phyloP scores from a whole-genome alignment of 92 coral and sea anemone species.

The Parazoanthus atlanticus region DNA sequence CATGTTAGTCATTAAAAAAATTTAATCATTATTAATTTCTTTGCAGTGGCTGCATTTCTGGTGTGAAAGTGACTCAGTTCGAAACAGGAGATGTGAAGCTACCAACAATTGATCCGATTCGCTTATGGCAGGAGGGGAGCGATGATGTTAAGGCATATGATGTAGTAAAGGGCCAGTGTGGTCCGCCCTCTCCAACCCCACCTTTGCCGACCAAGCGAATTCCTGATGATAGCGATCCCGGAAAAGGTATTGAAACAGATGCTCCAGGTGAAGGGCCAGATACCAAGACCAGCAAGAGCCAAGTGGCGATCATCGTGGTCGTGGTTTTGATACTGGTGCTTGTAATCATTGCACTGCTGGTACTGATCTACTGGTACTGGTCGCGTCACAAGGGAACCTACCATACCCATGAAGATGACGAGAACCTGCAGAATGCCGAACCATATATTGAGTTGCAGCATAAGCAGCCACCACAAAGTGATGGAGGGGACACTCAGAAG shows the following conservation, averaged over 20 bases:
- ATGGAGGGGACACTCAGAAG: slow-evolving; percentile 60
- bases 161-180: slow-evolving; percentile 58
- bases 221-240: slow-evolving; percentile 41
- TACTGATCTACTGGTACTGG: slow-evolving; percentile 86
- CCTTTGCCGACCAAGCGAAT: slow-evolving; percentile 71
- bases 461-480: slow-evolving; percentile 27
- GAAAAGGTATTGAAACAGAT: slow-evolving; percentile 24
- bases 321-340: slow-evolving; percentile 63
- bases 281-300: slow-evolving; percentile 55
- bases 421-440: slow-evolving; percentile 52
- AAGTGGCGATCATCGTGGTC: slow-evolving; percentile 77
- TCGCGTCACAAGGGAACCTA: slow-evolving; percentile 91
- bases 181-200: slow-evolving; percentile 59
- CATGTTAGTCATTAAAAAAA: no score
- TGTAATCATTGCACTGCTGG: slow-evolving; percentile 62
- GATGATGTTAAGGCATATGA: slow-evolving; percentile 8
- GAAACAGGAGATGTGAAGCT: slow-evolving; percentile 22
- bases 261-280: slow-evolving; percentile 37
- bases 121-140: slow-evolving; percentile 51
- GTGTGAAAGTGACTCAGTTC: slow-evolving; percentile 72
- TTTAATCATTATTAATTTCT: slow-evolving; percentile 8
- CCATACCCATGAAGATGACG: slow-evolving; percentile 90
- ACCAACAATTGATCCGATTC: slow-evolving; percentile 71
- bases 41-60: slow-evolving; percentile 82
- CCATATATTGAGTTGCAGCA: slow-evolving; percentile 78